Evolutionary conservation across 2,888 invertebrate species (phyloP).

Genomic region (Eurois occulta): DNA sequence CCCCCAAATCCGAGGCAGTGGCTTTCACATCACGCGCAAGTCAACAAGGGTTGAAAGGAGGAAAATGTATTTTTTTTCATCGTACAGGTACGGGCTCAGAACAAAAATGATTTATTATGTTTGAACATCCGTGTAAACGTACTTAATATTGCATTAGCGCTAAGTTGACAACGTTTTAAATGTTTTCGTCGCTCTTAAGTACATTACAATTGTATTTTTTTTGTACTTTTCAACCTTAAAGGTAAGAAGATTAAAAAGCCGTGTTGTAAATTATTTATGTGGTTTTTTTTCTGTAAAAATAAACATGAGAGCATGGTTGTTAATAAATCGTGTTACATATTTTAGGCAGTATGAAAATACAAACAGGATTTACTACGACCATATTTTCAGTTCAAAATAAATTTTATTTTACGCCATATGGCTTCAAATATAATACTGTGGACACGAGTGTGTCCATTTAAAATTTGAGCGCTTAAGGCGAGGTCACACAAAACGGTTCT

Average conservation of each 20-base stretch:
- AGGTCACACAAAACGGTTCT: constrained; percentile 50
- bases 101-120: constrained; percentile 70
- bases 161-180: constrained; percentile 64
- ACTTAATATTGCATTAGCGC: constrained; percentile 69
- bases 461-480: constrained; percentile 50
- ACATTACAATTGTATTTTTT: constrained; percentile 59
- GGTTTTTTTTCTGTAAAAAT: constrained; percentile 7
- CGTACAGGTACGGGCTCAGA: constrained; percentile 60
- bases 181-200: constrained; percentile 53
- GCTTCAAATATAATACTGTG: constrained; percentile 46
- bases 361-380: constrained; percentile 6
- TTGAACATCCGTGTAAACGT: constrained; percentile 67
- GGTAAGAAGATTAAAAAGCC: constrained; percentile 38
- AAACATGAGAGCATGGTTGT: constrained; percentile 2
- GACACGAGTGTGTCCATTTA: constrained; percentile 50
- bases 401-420: constrained; percentile 34
- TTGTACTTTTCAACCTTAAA: constrained; percentile 27
- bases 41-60: constrained; percentile 66
- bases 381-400: constrained; percentile 34
- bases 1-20: constrained; percentile 67
- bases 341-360: constrained; percentile 3
- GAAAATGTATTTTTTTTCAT: constrained; percentile 63
- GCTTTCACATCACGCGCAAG: constrained; percentile 70
- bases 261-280: constrained; percentile 9
- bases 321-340: constrained; percentile 9